Base-by-base conservation (phyloP, 2,888 invertebrate genomes). In the Hyppa rectilinea region DNA sequence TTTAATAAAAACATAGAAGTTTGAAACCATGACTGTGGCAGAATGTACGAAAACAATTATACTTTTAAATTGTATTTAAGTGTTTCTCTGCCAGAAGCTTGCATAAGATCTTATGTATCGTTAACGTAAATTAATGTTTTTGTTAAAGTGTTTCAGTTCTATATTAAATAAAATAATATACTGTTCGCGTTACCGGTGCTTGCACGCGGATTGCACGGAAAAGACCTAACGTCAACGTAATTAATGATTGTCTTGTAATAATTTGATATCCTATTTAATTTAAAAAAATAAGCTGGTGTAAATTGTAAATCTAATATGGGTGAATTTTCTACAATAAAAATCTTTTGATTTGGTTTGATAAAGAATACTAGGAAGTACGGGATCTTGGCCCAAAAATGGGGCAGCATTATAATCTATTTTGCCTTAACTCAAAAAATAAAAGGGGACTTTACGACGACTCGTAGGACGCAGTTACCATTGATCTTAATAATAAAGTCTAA, bases 1-100 rank as follows among this genome's bases (percentile, higher is more conserved):
- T 71, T 67, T 59, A 55, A 50, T 74, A 66, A 34, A 71, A 72
- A 29, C 10, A 17, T 17, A 49, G n/a, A 43, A 74, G 55, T 67
- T 55, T 45, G 38, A 7, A 67, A 72, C 47, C 45, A 31, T 60
- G 36, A 43, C 36, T 7, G 53, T 10, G 26, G 12, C 55, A 36
- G 47, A 56, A 29, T 65, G 10, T 40, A 47, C 0, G 2, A 52
- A 59, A 59, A 65, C 45, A 71, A 71, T 65, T 34, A 58, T 20
- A 52, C 23, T 73, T 59, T 26, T 34, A 17, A 68, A 45, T 45
- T 23, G 2, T 26, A 17, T 40, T 58, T 36, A 50, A 43, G 34
- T 43, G 29, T 23, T n/a, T 34, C 14, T 2, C 4, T 31, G 2
- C 14, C 4, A 40, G 12, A 1, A 23, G 9, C 20, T 0, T 17